Base-by-base conservation (phyloP, 2,888 invertebrate genomes). In the Ochlodes sylvanus region DNA sequence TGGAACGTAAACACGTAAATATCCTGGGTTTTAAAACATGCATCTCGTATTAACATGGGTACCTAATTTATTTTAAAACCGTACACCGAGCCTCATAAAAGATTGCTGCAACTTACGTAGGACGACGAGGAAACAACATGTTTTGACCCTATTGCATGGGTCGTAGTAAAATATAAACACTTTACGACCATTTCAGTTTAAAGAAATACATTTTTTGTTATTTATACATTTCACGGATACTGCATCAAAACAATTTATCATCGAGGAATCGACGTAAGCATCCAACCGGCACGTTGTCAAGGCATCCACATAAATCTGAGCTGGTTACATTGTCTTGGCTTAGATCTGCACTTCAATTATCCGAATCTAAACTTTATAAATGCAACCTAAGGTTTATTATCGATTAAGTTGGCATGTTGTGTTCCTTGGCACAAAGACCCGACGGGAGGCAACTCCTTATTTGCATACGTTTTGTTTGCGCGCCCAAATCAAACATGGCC, bases 391-490 rank as follows among this genome's bases (percentile, higher is more conserved):
- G 75, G 75, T 67, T 69, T 4, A 50, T 54, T 65, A 74, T 77
- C 4, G 41, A 65, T 61, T 69, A 66, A 19, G 5, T 9, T 52
- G 60, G 10, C 4, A 47, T 34, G 44, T 69, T 47, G 74, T 27
- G 42, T 17, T 82, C 72, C 85, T 79, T 88, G 90, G 10, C 38
- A 38, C 87, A 84, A 84, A 83, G 77, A 76, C 85, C 61, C 89
- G 72, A 78, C 89, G 87, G 86, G 89, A 82, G 87, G 88, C 84
- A 79, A 81, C 78, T 83, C 79, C 81, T 82, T 88, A 87, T 90
- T 91, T 90, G 89, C 87, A 90, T 88, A 85, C 78, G 81, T 82
- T 89, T 88, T 86, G 87, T 87, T 87, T 87, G 86, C 84, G 78
- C 79, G 79, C 80, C 84, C 82, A 85, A 88, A 87, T 88, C 87